Base-by-base conservation (phyloP, 2,797 vertebrate species). In the Eutrigla gurnardus region DNA sequence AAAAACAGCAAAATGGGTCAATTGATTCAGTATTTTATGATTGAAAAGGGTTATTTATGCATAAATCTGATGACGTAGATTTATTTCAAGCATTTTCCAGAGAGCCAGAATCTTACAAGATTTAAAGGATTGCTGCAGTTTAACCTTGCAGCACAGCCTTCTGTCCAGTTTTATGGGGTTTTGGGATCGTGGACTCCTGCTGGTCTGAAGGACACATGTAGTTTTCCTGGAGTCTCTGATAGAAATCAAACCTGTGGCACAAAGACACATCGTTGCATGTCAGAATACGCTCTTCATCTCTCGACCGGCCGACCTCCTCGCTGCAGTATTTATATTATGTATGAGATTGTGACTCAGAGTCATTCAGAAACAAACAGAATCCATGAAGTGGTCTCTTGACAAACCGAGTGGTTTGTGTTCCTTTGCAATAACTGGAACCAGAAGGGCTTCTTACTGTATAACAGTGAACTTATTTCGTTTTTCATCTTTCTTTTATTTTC, bases 161-260 rank as follows among this genome's bases (percentile, higher is more conserved):
- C 25, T 32, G 46, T 76, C 60, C 72, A 0, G 50, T 60, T 83
- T 80, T 50, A 66, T 39, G 73, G 53, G 47, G 43, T 58, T 25
- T 25, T 13, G 6, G 43, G 50, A 32, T 52, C 15, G 52, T 68
- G 63, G 17, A 53, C 39, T 63, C 40, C 12, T 58, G 35, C 70
- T 42, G 57, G 42, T 69, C 77, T 65, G 57, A 11, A 39, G 63
- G 65, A 83, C 72, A 36, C 43, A 15, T 43, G 33, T 42, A 32
- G 77, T 59, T 65, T 82, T 75, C 62, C 37, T 52, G 59, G 69
- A 74, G 40, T 67, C 68, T 53, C 64, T 72, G 35, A 9, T 62
- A 57, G 55, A 65, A 25, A 14, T 47, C 4, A 2, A 43, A 62
- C 46, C 61, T 18, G 68, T 53, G 40, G 72, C 65, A 67, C 76